Evolutionary conservation across 1,140 invertebrate genomes (phyloP).

Genomic region (Trialeurodes vaporariorum): DNA sequence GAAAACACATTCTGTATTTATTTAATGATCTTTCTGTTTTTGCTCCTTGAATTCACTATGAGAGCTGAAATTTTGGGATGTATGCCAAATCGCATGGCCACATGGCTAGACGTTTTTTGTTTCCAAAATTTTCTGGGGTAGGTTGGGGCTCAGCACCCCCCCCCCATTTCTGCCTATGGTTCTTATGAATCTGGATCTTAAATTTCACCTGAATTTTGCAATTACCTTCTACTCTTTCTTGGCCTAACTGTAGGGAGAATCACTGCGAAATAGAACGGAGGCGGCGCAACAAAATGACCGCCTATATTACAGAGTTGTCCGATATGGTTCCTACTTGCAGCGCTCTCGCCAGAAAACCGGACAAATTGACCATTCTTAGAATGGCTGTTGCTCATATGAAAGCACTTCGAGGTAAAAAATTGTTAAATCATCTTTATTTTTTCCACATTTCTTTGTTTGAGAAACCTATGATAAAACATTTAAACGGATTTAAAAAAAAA

Average conservation of each 20-base stretch:
- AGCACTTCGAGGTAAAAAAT: conserved; percentile 77
- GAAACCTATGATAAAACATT: too few relatives aligned
- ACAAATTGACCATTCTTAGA: conserved; percentile 96
- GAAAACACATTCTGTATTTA: too few relatives aligned
- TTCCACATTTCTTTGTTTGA: too few relatives aligned
- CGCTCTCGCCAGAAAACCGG: conserved; percentile 92
- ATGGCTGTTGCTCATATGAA: conserved; percentile 99
- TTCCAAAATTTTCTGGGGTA: too few relatives aligned
- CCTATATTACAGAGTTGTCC: conserved; percentile 98
- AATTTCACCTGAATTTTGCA: background rate
- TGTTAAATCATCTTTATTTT: too few relatives aligned
- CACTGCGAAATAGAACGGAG: conserved; percentile 99
- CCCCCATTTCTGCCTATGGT: too few relatives aligned
- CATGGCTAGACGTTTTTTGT: too few relatives aligned
- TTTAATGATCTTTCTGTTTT: too few relatives aligned
- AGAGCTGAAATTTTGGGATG: background rate
- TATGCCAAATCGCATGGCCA: background rate
- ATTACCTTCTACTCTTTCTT: conserved; percentile 15
- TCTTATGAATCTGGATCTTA: background rate
- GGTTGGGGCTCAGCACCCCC: too few relatives aligned
- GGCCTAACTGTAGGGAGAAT: conserved; percentile 74
- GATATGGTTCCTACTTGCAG: conserved; percentile 99
- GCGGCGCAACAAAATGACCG: conserved; percentile 98
- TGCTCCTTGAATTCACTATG: too few relatives aligned
- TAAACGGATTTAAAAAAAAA: too few relatives aligned